These are phyloP conservation scores for Gymnorhina tibicen DNA, from an alignment of 2,113 vertebrate species.

Conservation along the genomic window DNA sequence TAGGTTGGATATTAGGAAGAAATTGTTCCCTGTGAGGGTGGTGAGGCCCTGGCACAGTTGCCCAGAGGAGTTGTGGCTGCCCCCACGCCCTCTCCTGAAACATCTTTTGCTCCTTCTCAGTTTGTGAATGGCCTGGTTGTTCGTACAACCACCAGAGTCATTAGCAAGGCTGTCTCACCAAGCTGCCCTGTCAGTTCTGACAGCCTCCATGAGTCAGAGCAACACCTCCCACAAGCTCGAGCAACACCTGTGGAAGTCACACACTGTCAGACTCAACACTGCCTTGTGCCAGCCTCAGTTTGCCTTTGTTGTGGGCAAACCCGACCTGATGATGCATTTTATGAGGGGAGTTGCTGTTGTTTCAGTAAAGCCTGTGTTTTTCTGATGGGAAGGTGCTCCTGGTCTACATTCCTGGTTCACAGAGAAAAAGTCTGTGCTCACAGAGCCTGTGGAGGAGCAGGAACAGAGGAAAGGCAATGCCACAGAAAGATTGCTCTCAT, in stretches of 20 bases:
- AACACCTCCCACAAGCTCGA: background rate
- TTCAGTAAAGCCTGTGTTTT: background rate
- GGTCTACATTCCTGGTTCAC: background rate
- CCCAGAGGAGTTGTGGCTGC: background rate
- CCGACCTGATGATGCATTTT: background rate
- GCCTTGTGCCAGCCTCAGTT: background rate
- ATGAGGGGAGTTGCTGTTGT: background rate
- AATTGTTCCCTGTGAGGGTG: background rate
- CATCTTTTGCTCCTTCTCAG: background rate
- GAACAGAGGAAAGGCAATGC: background rate
- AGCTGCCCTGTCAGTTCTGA: background rate
- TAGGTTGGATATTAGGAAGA: background rate
- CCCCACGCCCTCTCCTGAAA: background rate
- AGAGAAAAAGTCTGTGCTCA: background rate
- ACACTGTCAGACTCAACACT: conserved; percentile 12
- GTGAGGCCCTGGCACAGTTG: background rate
- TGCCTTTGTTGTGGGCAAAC: background rate
- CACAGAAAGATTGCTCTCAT: background rate
- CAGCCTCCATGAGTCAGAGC: background rate
- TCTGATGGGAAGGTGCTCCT: background rate
- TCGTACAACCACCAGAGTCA: background rate
- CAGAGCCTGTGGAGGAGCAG: background rate
- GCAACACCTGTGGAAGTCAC: background rate
- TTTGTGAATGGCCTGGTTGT: background rate
- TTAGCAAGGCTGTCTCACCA: background rate